phyloP scores from a whole-genome alignment of 1,140 invertebrate genomes.

The Zaprionus camerounensis region DNA sequence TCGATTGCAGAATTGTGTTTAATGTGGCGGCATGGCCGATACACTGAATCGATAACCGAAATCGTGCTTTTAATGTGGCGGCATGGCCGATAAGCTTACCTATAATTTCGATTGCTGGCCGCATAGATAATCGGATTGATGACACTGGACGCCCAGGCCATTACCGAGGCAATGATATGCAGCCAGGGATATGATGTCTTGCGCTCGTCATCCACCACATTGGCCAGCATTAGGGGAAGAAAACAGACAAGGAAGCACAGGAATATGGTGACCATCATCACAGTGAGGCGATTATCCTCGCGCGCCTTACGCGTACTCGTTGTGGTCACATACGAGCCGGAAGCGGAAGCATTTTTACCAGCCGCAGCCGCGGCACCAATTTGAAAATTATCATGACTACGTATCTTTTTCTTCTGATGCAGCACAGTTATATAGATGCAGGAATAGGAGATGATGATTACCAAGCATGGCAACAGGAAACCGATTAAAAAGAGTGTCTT shows the following conservation, averaged over 20 bases:
- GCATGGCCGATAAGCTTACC: conserved; percentile 42
- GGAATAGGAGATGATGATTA: conserved; percentile 92
- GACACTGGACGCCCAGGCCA: conserved; percentile 94
- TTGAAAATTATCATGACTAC: conserved; percentile 73
- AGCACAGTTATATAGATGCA: conserved; percentile 93
- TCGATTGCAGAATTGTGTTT: not conserved
- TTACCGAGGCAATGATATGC: conserved; percentile 91
- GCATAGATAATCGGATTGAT: conserved; percentile 95
- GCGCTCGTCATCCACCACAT: conserved; percentile 90
- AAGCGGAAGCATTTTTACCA: conserved; percentile 55
- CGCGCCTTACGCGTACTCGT: conserved; percentile 81
- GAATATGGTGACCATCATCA: conserved; percentile 94
- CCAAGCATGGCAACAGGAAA: conserved; percentile 91
- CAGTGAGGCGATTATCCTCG: conserved; percentile 92
- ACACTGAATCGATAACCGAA: conserved; percentile 85
- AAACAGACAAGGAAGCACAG: conserved; percentile 93
- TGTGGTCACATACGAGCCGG: conserved; percentile 63
- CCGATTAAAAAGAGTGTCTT: conserved; percentile 93
- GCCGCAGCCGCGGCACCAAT: conserved; percentile 44
- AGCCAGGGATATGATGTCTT: conserved; percentile 88
- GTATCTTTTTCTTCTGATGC: conserved; percentile 88
- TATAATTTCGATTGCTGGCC: conserved; percentile 92
- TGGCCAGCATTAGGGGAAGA: conserved; percentile 93
- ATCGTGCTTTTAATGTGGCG: not conserved
- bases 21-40: not conserved